These are phyloP conservation scores for Cyprinella venusta DNA, from an alignment of 2,797 vertebrate species.

Conservation along the genomic window DNA sequence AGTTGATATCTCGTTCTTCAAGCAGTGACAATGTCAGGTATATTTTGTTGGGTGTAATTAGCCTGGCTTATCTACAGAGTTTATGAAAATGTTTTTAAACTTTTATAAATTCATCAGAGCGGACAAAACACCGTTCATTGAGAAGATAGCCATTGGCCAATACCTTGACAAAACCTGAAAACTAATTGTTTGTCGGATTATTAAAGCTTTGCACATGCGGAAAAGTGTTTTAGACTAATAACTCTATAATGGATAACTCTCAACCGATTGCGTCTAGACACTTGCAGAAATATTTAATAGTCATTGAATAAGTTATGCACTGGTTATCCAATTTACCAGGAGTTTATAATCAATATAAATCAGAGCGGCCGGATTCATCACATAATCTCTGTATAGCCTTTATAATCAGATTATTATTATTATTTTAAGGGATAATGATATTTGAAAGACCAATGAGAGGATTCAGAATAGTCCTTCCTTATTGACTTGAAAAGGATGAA, in stretches of 20 bases:
- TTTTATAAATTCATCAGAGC: background rate
- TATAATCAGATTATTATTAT: background rate
- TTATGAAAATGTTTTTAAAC: background rate
- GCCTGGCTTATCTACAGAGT: background rate
- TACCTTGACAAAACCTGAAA: background rate
- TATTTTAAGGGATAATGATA: background rate
- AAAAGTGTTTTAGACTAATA: background rate
- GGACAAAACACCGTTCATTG: too few species aligned
- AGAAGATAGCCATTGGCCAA: too few species aligned
- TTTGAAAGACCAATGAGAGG: constrained; percentile 5
- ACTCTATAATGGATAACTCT: background rate
- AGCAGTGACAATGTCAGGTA: background rate
- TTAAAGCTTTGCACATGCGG: background rate
- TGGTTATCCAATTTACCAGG: background rate
- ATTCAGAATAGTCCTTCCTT: background rate
- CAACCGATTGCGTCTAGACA: background rate
- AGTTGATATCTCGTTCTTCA: background rate
- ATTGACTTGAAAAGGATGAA: constrained; percentile 27
- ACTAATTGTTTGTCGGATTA: background rate
- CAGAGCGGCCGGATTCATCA: background rate
- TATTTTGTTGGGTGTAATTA: background rate
- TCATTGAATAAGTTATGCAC: background rate
- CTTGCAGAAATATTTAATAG: too few species aligned
- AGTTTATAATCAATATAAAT: background rate
- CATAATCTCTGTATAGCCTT: too few species aligned